phyloP scores from a whole-genome alignment of 2,888 invertebrate species.

The Ophioninae sp. region DNA sequence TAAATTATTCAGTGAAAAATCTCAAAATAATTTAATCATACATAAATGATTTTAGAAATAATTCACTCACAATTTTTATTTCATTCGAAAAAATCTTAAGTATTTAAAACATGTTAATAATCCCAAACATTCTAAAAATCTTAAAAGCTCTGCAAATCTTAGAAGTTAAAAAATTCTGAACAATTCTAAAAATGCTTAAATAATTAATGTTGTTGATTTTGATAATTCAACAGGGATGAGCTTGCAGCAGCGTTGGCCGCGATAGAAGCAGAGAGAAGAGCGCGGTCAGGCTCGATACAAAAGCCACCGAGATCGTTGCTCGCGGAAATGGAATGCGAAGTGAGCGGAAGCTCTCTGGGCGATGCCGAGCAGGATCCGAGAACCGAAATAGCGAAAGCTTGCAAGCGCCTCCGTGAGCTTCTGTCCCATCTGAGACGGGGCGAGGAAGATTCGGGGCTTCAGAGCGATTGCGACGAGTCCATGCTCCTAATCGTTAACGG shows the following conservation, averaged over 20 bases:
- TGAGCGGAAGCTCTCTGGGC: slow-evolving; percentile 84
- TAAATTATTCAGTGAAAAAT: no score
- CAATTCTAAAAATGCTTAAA: no score
- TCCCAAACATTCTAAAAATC: no score
- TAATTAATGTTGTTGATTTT: background rate
- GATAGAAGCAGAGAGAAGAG: slow-evolving; percentile 81
- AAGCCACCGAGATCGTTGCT: slow-evolving; percentile 88
- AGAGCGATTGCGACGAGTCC: slow-evolving; percentile 80
- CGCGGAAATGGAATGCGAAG: slow-evolving; percentile 94
- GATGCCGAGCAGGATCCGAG: slow-evolving; percentile 79
- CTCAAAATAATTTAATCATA: no score
- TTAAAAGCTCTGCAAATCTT: no score
- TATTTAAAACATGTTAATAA: no score
- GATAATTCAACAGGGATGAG: slow-evolving; percentile 73
- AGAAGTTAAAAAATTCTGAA: no score
- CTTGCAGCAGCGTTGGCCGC: slow-evolving; percentile 77
- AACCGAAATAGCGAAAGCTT: slow-evolving; percentile 82
- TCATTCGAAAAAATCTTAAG: no score
- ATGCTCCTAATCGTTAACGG: slow-evolving; percentile 77
- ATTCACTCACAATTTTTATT: no score
- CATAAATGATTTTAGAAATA: no score
- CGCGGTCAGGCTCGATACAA: slow-evolving; percentile 76
- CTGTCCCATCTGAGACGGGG: slow-evolving; percentile 89
- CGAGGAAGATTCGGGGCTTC: slow-evolving; percentile 85
- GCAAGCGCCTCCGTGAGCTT: slow-evolving; percentile 87